Conservation (phyloP, 2,888 invertebrate species). For the Priocnemis perturbator region DNA sequence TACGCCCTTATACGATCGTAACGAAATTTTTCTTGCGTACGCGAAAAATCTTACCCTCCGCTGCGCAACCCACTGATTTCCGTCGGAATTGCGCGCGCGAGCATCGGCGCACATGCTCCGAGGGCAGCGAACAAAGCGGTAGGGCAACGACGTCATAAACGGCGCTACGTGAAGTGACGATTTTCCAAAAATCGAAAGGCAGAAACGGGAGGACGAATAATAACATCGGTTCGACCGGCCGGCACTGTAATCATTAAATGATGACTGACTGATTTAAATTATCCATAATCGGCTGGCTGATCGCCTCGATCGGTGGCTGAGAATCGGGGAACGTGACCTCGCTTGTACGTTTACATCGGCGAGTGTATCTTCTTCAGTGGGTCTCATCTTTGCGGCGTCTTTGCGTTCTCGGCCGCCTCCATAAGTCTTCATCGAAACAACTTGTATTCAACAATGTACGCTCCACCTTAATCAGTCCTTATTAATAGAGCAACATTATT, state of each 20-base stretch:
- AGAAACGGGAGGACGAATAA: slow-evolving; percentile 33
- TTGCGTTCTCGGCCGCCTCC: no score
- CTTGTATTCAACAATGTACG: no score
- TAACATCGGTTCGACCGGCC: slow-evolving; percentile 31
- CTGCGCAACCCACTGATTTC: no score
- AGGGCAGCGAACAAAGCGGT: no score
- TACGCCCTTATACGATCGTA: no score
- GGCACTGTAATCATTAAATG: slow-evolving; percentile 66
- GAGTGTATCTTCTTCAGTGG: slow-evolving; percentile 7
- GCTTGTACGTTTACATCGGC: slow-evolving; percentile 42
- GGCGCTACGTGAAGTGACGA: slow-evolving; percentile 9
- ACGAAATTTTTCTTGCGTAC: no score
- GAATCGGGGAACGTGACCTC: slow-evolving; percentile 62
- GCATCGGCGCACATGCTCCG: no score
- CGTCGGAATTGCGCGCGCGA: no score
- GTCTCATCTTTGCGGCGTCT: slow-evolving; percentile 16
- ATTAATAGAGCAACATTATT: no score
- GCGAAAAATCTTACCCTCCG: no score
- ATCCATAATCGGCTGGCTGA: slow-evolving; percentile 65
- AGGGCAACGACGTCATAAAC: not conserved
- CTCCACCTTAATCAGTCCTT: no score
- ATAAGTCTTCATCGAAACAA: no score
- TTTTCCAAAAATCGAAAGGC: slow-evolving; percentile 33
- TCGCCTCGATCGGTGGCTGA: slow-evolving; percentile 56
- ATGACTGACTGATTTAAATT: slow-evolving; percentile 72